phyloP scores from a whole-genome alignment of 2,113 vertebrate genomes.

The Mystacornis crossleyi region DNA sequence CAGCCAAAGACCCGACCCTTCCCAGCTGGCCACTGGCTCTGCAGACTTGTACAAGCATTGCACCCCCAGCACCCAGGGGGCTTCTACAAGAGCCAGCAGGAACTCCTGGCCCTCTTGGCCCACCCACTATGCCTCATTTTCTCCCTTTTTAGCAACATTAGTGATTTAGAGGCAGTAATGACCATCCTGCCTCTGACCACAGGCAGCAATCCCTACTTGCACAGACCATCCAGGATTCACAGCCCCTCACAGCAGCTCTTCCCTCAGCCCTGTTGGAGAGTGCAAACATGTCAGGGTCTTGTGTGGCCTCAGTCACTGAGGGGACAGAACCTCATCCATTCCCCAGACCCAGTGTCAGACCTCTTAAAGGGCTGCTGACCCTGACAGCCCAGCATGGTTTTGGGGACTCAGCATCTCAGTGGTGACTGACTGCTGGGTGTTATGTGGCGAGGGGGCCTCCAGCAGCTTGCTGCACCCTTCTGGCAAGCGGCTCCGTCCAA shows the following conservation, averaged over 20 bases:
- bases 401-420: neutral
- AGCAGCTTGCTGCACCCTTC: neutral
- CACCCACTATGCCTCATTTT: neutral
- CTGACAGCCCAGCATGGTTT: neutral
- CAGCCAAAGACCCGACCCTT: neutral
- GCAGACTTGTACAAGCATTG: neutral
- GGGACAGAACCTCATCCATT: neutral
- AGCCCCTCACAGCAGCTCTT: neutral
- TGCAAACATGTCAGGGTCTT: neutral
- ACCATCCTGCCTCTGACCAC: neutral
- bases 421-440: neutral
- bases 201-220: neutral
- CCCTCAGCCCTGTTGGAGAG: neutral
- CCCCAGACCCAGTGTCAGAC: neutral
- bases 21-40: neutral
- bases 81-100: neutral
- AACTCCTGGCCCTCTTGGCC: neutral
- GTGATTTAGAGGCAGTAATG: neutral
- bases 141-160: neutral
- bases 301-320: neutral
- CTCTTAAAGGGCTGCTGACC: neutral
- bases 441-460: rapidly evolving
- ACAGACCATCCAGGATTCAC: neutral
- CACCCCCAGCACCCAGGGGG: neutral
- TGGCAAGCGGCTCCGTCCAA: neutral